Conservation (phyloP, 2,113 vertebrate genomes). For the Solea senegalensis region DNA sequence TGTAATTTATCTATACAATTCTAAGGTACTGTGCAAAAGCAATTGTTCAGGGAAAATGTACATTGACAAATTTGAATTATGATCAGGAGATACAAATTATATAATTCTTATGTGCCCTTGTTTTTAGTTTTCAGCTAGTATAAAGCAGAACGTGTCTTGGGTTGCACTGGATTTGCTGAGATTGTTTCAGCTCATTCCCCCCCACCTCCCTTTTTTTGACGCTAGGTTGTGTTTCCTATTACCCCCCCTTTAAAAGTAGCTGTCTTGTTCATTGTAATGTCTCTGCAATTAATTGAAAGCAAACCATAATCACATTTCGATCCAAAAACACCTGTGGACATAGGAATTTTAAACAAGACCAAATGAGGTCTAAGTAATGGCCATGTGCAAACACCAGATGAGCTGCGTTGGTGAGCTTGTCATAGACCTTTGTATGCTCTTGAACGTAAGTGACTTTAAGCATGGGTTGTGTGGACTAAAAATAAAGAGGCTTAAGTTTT, state of each 20-base stretch:
- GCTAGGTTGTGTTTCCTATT: conserved; percentile 66
- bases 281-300: conserved; percentile 71
- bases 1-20: conserved; percentile 79
- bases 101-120: conserved; percentile 70
- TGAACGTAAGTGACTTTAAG: conserved; percentile 72
- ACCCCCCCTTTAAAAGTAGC: conserved; percentile 54
- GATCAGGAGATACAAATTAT: conserved; percentile 74
- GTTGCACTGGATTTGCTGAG: conserved; percentile 84
- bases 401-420: conserved; percentile 49
- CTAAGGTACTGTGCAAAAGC: conserved; percentile 82
- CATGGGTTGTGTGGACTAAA: conserved; percentile 77
- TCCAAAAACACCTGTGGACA: conserved; percentile 69
- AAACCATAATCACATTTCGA: conserved; percentile 69
- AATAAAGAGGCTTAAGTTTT: conserved; percentile 75
- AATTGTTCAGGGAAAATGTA: conserved; percentile 81
- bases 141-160: conserved; percentile 76
- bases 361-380: conserved; percentile 61
- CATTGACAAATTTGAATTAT: conserved; percentile 67
- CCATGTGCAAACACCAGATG: conserved; percentile 59
- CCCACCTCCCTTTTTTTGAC: conserved; percentile 41
- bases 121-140: conserved; percentile 69
- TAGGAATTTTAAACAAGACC: conserved; percentile 64
- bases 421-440: conserved; percentile 61
- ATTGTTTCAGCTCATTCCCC: conserved; percentile 66
- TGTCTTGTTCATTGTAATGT: conserved; percentile 67